These are phyloP conservation scores for Ibidorhyncha struthersii DNA, from an alignment of 2,113 vertebrate genomes.

Conservation along the genomic window DNA sequence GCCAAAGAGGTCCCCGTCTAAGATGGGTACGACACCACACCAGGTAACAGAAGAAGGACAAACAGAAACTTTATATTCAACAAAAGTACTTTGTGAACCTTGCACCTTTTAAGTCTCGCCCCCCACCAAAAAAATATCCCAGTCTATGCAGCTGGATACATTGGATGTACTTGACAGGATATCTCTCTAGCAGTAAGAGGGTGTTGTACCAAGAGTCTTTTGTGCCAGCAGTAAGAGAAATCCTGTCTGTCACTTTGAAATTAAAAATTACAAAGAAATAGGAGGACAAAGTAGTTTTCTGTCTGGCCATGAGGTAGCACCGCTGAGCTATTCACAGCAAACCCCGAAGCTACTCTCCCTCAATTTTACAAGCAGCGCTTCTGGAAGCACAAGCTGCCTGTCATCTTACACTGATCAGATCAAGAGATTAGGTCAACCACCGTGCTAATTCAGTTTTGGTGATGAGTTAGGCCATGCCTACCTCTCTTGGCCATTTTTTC, in stretches of 20 bases:
- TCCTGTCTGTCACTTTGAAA: not conserved
- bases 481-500: not conserved
- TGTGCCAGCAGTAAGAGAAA: not conserved
- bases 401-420: not conserved
- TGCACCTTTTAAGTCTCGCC: not conserved
- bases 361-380: not conserved
- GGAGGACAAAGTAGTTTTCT: not conserved
- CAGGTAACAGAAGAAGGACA: not conserved
- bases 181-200: not conserved
- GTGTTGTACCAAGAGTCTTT: not conserved
- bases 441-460: not conserved
- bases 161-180: not conserved
- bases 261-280: not conserved
- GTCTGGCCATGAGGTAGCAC: constrained; percentile 14
- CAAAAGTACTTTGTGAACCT: not conserved
- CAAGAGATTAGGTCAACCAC: not conserved
- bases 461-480: not conserved
- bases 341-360: not conserved
- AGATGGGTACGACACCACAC: not conserved
- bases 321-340: not conserved
- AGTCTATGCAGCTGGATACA: not conserved
- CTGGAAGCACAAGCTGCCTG: not conserved
- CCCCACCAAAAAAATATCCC: accelerated
- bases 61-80: not conserved
- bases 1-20: not conserved